Evolutionary conservation across 2,797 vertebrate species (phyloP), one percentile per base, ranked within the genome.

Genomic region (Syndactyla subalaris): DNA sequence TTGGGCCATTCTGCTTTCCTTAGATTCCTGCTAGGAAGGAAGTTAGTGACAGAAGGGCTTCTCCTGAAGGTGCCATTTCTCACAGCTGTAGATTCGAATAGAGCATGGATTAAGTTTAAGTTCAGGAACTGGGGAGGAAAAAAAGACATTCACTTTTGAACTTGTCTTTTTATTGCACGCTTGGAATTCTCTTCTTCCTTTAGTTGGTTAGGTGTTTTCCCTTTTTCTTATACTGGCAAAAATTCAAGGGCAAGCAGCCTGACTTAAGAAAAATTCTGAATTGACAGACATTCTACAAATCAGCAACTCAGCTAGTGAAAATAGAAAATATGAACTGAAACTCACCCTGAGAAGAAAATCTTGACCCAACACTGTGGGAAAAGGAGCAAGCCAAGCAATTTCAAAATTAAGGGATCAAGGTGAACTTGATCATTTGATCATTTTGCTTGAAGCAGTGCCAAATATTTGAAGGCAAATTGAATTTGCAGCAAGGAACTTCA

Each of bases 401-500:
- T 95, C 72, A 94, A 88, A 97, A 93, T 96, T 97, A 97, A 95
- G 62, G 88, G 96, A 97, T 96, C 92, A 96, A 95, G 87, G 97
- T 96, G 96, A 97, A 96, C 67, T 43, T 27, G 95, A 95, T 96
- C 81, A 92, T 94, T 97, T 97, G 93, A 95, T 95, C 95, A 88
- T 93, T 96, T 96, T 97, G 93, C 92, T 95, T 96, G 96, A 97
- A 98, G 93, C 79, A 82, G 59, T 94, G 96, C 94, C 97, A 97
- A 97, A 94, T 96, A 97, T 92, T 96, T 97, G 96, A 97, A 85
- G 81, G 93, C 58, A 97, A 97, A 88, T 97, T 97, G 92, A 93
- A 96, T 97, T 97, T 97, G 30, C 74, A 96, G 75, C 74, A 95
- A 93, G 38, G 80, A 95, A 94, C 80, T 97, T 97, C 90, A 93